Evolutionary conservation across 2,797 vertebrate genomes (phyloP), one percentile per base, ranked within the genome.

Genomic region (Artibeus jamaicensis): DNA sequence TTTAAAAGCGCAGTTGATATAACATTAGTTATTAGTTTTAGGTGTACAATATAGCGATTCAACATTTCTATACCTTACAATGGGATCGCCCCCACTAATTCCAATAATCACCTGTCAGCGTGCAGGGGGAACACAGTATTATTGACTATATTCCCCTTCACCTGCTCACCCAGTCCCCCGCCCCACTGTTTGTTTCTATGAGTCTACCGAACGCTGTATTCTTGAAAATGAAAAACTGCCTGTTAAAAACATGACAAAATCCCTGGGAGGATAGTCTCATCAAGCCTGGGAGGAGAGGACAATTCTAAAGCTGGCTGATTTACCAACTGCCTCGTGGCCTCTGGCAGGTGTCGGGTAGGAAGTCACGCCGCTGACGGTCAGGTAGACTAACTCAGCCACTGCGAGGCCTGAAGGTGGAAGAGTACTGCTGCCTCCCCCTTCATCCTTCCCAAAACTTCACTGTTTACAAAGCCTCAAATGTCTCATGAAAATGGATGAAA

Each of bases 401-500:
- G 1, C 1, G 26, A 22, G 62, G 37, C 42, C 67, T 1, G 1
- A 85, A 55, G n/a, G n/a, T 0, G 1, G 62, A 57, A 59, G 6
- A 15, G n/a, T 6, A 5, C 21, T 21, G 5, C 4, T 59, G 59
- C 55, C 46, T 73, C 19, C 55, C 32, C 11, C 19, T 65, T 78
- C 24, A n/a, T 24, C 29, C 53, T 32, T 44, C 46, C 32, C 57
- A 81, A n/a, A 76, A 79, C 21, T n/a, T 78, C 50, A 32, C 4
- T 24, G 37, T 74, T 55, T 67, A 62, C 15, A 86, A 78, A 93
- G 50, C 22, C 59, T 73, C 19, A 18, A n/a, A 71, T 50, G 50
- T 24, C 89, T 96, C 86, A 67, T 82, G 70, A 85, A 87, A 78
- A 89, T 53, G 67, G 50, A 86, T 71, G 67, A 89, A 91, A 89